These are phyloP conservation scores for Phocoena sinus DNA, from an alignment of 2,113 vertebrate species.

Conservation along the genomic window DNA sequence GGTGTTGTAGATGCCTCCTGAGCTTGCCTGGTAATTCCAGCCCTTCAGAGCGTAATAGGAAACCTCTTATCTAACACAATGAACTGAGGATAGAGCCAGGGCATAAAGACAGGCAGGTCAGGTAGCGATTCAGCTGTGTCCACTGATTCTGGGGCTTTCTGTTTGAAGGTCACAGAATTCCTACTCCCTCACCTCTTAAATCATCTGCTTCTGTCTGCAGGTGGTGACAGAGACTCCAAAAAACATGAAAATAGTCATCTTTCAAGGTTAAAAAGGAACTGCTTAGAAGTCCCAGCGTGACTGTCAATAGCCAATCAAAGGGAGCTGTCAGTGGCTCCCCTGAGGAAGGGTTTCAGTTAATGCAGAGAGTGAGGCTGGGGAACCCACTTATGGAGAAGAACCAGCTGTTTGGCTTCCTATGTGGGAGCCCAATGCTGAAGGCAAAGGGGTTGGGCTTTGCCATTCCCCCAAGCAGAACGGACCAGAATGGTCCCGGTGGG, in stretches of 20 bases:
- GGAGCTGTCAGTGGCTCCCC: constrained; percentile 7
- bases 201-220: constrained; percentile 50
- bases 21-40: neutral
- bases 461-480: constrained; percentile 13
- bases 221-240: constrained; percentile 67
- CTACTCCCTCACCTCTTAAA: constrained; percentile 45
- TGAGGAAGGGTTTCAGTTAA: neutral
- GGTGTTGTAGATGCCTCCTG: neutral
- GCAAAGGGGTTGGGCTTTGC: neutral
- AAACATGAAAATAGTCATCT: constrained; percentile 75
- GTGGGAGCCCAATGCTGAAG: neutral
- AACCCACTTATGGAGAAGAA: neutral
- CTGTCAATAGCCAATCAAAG: constrained; percentile 68
- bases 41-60: constrained; percentile 1
- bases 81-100: constrained; percentile 23
- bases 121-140: neutral
- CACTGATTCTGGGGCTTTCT: constrained; percentile 5
- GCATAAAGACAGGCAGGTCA: constrained; percentile 17
- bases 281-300: constrained; percentile 63
- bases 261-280: constrained; percentile 79
- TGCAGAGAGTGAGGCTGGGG: neutral
- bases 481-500: constrained; percentile 29
- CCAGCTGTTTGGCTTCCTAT: neutral
- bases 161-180: constrained; percentile 56
- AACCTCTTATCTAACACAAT: constrained; percentile 35